phyloP scores from a whole-genome alignment of 64 coral and sea anemone genomes.

The Porites australiensis region DNA sequence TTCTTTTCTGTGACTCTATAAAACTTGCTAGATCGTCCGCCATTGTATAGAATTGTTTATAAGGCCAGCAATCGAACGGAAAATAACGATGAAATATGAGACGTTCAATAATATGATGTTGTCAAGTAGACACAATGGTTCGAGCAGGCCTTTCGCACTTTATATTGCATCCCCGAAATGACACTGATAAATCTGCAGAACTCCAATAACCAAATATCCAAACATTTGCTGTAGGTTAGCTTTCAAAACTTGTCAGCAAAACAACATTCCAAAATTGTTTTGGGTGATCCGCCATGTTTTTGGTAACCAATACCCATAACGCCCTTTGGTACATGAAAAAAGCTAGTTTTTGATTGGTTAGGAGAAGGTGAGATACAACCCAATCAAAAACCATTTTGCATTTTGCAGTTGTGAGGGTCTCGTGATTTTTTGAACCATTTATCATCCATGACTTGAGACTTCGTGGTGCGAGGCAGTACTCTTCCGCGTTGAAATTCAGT shows the following conservation, averaged over 20 bases:
- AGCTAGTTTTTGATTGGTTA: conserved; percentile 15
- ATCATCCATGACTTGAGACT: no score
- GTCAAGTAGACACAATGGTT: neutral
- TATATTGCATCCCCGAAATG: neutral
- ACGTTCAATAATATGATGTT: neutral
- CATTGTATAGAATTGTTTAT: conserved; percentile 46
- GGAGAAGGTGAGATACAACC: neutral
- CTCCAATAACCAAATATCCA: neutral
- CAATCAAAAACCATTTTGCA: neutral
- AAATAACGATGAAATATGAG: neutral
- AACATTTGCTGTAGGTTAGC: neutral
- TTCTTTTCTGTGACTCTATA: conserved; percentile 86
- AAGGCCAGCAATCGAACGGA: neutral
- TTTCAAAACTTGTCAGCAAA: neutral
- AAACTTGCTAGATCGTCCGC: conserved; percentile 89
- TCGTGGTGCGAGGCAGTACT: no score
- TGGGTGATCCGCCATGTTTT: conserved; percentile 46
- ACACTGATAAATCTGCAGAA: neutral
- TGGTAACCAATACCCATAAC: conserved; percentile 38
- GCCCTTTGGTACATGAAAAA: neutral
- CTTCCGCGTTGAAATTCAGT: no score
- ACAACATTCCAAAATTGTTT: conserved; percentile 16
- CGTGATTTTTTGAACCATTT: no score
- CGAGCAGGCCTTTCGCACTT: neutral
- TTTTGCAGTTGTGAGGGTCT: neutral